Evolutionary conservation across 2,797 vertebrate species (phyloP).

Genomic region (Poecilia velifera): DNA sequence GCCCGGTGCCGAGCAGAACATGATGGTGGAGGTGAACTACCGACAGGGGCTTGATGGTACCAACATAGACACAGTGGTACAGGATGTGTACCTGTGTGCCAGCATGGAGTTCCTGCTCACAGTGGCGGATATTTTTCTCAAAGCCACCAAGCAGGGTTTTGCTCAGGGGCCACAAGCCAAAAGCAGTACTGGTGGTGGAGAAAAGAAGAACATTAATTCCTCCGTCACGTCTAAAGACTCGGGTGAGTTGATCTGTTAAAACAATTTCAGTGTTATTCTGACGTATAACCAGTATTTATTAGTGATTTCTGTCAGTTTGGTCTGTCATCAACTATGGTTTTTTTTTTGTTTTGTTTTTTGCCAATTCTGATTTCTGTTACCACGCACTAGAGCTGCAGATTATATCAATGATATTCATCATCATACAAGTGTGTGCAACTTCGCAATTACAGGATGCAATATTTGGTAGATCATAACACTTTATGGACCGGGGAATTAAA

Average conservation of each 20-base stretch:
- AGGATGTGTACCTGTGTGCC: conserved; percentile 94
- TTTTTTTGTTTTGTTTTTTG: not conserved
- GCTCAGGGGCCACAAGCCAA: conserved; percentile 69
- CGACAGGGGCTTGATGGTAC: conserved; percentile 86
- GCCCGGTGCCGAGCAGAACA: conserved; percentile 87
- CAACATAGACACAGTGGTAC: conserved; percentile 85
- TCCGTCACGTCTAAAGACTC: conserved; percentile 82
- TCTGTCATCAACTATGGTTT: not conserved
- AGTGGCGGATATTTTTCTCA: conserved; percentile 91
- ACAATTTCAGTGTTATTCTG: not conserved
- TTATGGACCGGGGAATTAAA: not conserved
- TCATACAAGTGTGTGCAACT: not conserved
- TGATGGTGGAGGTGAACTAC: conserved; percentile 93
- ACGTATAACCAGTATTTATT: not conserved
- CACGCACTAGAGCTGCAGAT: not conserved
- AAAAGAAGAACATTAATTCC: conserved; percentile 71
- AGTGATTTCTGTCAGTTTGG: not conserved
- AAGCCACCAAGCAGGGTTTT: conserved; percentile 87
- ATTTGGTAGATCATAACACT: not conserved
- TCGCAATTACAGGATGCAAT: not conserved
- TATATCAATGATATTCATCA: not conserved
- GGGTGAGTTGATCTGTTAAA: conserved; percentile 67
- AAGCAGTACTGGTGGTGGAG: conserved; percentile 50
- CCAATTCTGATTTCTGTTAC: not conserved
- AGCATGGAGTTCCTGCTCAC: conserved; percentile 97